Base-by-base conservation (phyloP, 2,113 vertebrate species). In the Poecilia latipinna region DNA sequence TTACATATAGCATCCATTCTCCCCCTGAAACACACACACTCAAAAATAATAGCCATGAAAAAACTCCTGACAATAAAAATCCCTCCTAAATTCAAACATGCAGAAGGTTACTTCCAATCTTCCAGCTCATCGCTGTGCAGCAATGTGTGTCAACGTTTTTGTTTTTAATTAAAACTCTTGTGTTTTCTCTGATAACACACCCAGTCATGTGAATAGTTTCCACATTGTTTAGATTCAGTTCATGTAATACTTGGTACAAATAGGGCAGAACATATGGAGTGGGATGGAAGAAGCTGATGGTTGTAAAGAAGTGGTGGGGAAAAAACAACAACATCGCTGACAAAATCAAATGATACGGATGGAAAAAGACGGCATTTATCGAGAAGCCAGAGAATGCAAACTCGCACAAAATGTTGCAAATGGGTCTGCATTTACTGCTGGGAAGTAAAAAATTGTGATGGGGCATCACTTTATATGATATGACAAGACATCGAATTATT, bases 81-180 rank as follows among this genome's bases (percentile, higher is more conserved):
- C 7, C 22, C 4, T 29, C 42, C 19, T 10, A 35, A 33, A 67
- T 37, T 17, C 48, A 33, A 48, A 54, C 66, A n/a, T 78, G 51
- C 51, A 83, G 8, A 75, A 26, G 26, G 65, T 32, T 51, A 4
- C 68, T 44, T 79, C 62, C 65, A 85, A 83, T 90, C 77, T 75
- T 48, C 11, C 42, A 62, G 68, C 35, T 64, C 73, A 79, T 88
- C 77, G 77, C 77, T 85, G 82, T 75, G 82, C 86, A 89, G 72
- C 60, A 80, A 86, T 72, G 84, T 89, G 80, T 78, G 65, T 74
- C 78, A 75, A 72, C 35, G 67, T 82, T 83, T 89, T 80, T 79
- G 61, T 87, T 86, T 89, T 87, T 86, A 91, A 91, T 91, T 88
- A 88, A 88, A 77, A 87, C 80, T 83, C 84, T 82, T 75, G 84